A percentile compares a stretch with the other conserved stretches of the same genome.
Conservation (phyloP, 2,888 invertebrate genomes). For the Thumatha senex region DNA sequence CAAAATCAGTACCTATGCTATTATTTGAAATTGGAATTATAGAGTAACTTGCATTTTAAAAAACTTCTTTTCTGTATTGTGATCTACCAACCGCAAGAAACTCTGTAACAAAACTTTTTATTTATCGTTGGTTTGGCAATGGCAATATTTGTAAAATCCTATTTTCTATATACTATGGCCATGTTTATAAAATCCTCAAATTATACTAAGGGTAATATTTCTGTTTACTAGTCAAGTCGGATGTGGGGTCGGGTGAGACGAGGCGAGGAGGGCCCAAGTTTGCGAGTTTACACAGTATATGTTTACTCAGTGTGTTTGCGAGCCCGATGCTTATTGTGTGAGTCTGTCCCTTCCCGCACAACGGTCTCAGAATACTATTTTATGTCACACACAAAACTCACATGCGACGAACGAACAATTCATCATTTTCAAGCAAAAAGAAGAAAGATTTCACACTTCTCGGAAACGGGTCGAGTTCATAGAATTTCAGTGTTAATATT, state of each 20-base stretch:
- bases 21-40: no score
- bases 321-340: constrained; percentile 63
- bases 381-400: constrained; percentile 37
- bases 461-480: constrained; percentile 29
- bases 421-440: constrained; percentile 28
- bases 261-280: constrained; percentile 41
- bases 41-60: no score
- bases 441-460: constrained; percentile 45
- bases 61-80: no score
- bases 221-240: no score
- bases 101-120: no score
- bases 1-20: no score
- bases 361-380: constrained; percentile 47
- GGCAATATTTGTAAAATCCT: no score
- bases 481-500: constrained; percentile 30
- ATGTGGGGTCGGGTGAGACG: constrained; percentile 5
- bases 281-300: constrained; percentile 57
- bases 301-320: constrained; percentile 62
- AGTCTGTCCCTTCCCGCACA: constrained; percentile 34
- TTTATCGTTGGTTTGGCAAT: no score
- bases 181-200: no score
- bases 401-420: constrained; percentile 36
- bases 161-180: no score
- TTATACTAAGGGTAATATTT: no score
- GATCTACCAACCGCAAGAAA: no score